Conservation (phyloP, 30 jellyfish, hydroid and myxozoan genomes). For the Hydractinia symbiolongicarpus region DNA sequence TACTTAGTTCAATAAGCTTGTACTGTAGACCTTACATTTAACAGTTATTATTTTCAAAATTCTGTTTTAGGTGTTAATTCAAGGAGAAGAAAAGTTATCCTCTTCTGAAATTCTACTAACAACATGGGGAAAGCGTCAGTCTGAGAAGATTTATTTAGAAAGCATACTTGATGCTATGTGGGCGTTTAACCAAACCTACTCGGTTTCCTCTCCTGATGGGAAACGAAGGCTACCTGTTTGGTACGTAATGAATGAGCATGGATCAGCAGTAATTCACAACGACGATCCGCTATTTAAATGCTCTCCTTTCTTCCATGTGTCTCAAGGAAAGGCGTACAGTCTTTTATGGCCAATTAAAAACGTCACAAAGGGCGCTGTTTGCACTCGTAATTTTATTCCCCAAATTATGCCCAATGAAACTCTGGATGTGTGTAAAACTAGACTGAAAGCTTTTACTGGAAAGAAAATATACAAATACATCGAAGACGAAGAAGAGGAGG, state of each 20-base stretch:
- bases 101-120: constrained; percentile 45
- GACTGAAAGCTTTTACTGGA: constrained; percentile 16
- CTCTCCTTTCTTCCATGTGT: constrained; percentile 46
- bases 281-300: constrained; percentile 60
- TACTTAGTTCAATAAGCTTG: no score
- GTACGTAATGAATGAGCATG: constrained; percentile 85
- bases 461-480: not conserved
- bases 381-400: constrained; percentile 61
- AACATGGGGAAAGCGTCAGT: constrained; percentile 37
- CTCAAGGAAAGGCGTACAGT: constrained; percentile 36
- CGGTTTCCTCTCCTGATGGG: constrained; percentile 28
- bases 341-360: constrained; percentile 70
- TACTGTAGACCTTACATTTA: no score
- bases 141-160: constrained; percentile 13
- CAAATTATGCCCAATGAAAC: constrained; percentile 32
- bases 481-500: not conserved
- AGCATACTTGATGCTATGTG: constrained; percentile 73
- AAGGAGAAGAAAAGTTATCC: constrained; percentile 69
- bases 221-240: constrained; percentile 41
- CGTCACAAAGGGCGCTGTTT: constrained; percentile 39
- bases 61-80: constrained; percentile 46
- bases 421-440: constrained; percentile 15
- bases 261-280: constrained; percentile 59
- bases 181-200: constrained; percentile 65
- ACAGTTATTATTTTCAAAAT: not conserved